Conservation (phyloP, 1,140 invertebrate genomes). For the Drosophila miranda region DNA sequence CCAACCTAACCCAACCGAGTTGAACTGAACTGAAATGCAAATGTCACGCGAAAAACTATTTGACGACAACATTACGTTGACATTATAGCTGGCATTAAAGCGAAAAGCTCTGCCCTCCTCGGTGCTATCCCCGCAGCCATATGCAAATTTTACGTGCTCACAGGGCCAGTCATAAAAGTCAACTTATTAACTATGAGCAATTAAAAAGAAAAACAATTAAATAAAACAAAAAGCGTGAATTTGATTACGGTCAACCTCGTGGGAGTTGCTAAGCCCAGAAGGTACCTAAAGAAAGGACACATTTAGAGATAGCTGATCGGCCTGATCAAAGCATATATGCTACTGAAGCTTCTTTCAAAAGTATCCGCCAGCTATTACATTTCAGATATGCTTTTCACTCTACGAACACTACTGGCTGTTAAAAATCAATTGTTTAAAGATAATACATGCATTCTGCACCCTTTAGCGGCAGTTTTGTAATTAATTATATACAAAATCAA, state of each 20-base stretch:
- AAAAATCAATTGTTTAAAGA: constrained; percentile 43
- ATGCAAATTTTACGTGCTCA: constrained; percentile 70
- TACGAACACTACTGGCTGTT: background rate
- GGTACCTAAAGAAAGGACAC: no score
- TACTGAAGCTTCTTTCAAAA: no score
- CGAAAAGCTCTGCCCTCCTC: constrained; percentile 21
- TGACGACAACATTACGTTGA: constrained; percentile 77
- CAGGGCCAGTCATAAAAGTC: constrained; percentile 64
- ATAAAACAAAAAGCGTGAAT: constrained; percentile 43
- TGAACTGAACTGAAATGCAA: constrained; percentile 65
- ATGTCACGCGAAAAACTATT: constrained; percentile 80
- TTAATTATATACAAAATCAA: constrained; percentile 38
- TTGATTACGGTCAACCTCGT: constrained; percentile 25
- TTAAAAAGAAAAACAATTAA: constrained; percentile 66
- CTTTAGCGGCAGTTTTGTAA: constrained; percentile 28
- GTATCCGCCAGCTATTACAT: background rate
- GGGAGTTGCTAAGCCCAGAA: background rate
- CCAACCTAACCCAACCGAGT: background rate
- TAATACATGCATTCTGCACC: constrained; percentile 24
- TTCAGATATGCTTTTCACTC: background rate
- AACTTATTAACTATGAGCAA: constrained; percentile 70
- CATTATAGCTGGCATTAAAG: constrained; percentile 53
- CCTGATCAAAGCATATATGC: no score
- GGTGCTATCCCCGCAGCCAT: constrained; percentile 49
- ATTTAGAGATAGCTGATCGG: no score